Base-by-base conservation (phyloP, 2,888 invertebrate species). In the Ophion costatus region DNA sequence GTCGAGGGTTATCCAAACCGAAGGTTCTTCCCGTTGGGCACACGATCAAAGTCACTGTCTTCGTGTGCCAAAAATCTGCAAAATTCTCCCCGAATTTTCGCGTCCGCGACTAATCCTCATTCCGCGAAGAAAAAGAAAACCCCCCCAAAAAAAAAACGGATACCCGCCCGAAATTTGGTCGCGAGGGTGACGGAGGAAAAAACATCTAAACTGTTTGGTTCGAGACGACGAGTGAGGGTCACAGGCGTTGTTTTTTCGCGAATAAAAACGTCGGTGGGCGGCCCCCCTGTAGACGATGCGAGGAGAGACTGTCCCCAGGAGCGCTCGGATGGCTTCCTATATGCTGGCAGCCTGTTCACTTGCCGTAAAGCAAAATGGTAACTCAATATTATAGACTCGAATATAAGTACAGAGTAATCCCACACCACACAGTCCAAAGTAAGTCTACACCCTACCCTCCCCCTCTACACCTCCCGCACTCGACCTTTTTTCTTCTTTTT, bases 271-370 rank as follows among this genome's bases (percentile, higher is more conserved):
- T 45, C 14, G 89, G 88, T 89, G 91, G 92, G 91, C 91, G 91
- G 91, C 90, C 91, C 78, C 91, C 92, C 92, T 88, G 86, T 89
- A 76, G 84, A 85, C 88, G 88, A 82, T 71, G 82, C 76, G 78
- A 38, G 88, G 89, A 89, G 90, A 90, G 90, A 93, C 93, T 93
- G 93, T 92, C 92, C 91, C 91, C 70, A 90, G 89, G 90, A 91
- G 90, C 90, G 89, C 89, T 92, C 92, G 89, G 93, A 92, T 93
- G 93, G 93, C 93, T 93, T 93, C 93, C 93, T 93, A 93, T 93
- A 93, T 93, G 93, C 93, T 90, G 93, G 93, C 93, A 91, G 91
- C 92, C 93, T 93, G 93, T 93, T 93, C 93, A 92, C 92, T 93
- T 93, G 93, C 91, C 93, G 93, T 93, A 92, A 93, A 93, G 93